Conservation (phyloP, 2,888 invertebrate species). For the Drosophila dives region DNA sequence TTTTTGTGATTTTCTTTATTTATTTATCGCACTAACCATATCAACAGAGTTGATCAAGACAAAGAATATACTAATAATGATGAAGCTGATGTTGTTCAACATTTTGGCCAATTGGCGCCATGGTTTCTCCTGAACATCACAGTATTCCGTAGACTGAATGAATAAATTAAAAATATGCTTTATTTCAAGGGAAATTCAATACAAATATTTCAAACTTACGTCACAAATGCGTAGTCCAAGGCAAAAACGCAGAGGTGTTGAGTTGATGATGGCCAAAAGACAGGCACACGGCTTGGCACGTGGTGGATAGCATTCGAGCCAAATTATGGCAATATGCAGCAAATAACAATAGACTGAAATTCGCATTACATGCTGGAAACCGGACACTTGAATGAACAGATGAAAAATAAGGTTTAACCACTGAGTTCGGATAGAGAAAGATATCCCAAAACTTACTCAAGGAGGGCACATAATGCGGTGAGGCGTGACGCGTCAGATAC, state of each 20-base stretch:
- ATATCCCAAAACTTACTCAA: conserved; percentile 69
- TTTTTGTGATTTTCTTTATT: neutral
- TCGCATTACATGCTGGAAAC: conserved; percentile 76
- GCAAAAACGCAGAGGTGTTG: conserved; percentile 65
- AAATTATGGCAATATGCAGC: conserved; percentile 78
- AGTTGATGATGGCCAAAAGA: conserved; percentile 69
- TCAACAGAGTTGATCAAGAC: conserved; percentile 47
- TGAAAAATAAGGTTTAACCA: too few species aligned
- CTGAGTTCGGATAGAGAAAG: too few species aligned
- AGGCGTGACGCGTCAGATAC: conserved; percentile 80
- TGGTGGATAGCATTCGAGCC: conserved; percentile 82
- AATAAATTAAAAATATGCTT: neutral
- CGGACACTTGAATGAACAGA: conserved; percentile 60
- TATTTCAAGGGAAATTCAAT: fast-evolving
- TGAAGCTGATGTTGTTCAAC: conserved; percentile 73
- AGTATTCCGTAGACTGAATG: conserved; percentile 71
- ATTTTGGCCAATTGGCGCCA: conserved; percentile 81
- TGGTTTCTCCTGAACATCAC: conserved; percentile 76
- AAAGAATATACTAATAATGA: conserved; percentile 63
- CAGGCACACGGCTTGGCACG: conserved; percentile 62
- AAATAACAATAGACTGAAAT: conserved; percentile 75
- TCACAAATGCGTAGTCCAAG: conserved; percentile 75
- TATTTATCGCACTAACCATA: conserved; percentile 6
- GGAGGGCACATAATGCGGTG: conserved; percentile 79
- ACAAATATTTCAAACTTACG: conserved; percentile 59